phyloP scores from a whole-genome alignment of 2,797 vertebrate genomes.

The Fistularia commersonii region DNA sequence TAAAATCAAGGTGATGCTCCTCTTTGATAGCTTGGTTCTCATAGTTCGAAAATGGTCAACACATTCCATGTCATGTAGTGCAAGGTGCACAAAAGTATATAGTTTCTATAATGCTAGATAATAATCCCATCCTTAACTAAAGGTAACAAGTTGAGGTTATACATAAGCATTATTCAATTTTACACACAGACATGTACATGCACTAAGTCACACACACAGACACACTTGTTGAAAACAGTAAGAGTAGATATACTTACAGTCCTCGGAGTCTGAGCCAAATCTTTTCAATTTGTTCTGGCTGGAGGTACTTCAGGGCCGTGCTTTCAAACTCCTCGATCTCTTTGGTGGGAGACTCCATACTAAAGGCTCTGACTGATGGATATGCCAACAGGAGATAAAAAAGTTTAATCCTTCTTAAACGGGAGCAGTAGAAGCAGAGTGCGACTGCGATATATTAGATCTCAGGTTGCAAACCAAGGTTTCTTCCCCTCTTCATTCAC shows the following conservation, averaged over 20 bases:
- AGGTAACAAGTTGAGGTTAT: no score
- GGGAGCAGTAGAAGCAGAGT: constrained; percentile 17
- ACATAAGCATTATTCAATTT: background rate
- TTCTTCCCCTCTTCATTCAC: constrained; percentile 54
- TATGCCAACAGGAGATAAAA: constrained; percentile 29
- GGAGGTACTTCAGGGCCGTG: constrained; percentile 94
- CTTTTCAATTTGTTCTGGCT: constrained; percentile 97
- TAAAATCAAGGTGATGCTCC: no score
- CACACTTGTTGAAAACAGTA: constrained; percentile 43
- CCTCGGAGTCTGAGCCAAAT: constrained; percentile 97
- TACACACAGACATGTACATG: background rate
- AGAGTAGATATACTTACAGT: constrained; percentile 86
- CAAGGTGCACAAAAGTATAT: no score
- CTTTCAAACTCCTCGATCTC: constrained; percentile 99
- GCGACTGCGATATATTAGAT: constrained; percentile 27
- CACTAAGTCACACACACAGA: constrained; percentile 10
- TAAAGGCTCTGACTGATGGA: constrained; percentile 38
- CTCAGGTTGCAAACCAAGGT: constrained; percentile 32
- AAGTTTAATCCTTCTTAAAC: constrained; percentile 63
- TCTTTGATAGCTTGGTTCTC: no score
- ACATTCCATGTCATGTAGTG: no score
- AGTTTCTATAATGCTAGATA: no score
- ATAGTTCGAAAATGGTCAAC: no score
- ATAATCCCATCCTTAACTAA: no score
- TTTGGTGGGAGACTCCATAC: constrained; percentile 97